Evolutionary conservation across 2,797 vertebrate genomes (phyloP).

Genomic region (Syndactyla subalaris): DNA sequence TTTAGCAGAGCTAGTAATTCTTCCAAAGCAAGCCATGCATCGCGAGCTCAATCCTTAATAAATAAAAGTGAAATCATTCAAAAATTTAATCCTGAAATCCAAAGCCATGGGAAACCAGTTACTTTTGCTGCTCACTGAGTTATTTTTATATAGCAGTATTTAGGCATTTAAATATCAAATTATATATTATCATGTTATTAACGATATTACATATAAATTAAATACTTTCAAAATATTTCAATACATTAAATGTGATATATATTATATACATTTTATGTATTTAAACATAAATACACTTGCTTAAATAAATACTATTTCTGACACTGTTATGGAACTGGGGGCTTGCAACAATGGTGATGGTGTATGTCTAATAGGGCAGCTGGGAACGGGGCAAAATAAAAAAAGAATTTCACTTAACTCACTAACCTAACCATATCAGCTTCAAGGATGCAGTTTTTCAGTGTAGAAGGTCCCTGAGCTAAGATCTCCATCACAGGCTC

Average conservation of each 20-base stretch:
- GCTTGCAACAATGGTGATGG: not conserved
- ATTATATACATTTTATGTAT: not conserved
- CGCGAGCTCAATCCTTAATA: not conserved
- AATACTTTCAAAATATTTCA: not conserved
- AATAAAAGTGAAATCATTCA: not conserved
- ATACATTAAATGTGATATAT: not conserved
- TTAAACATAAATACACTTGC: not conserved
- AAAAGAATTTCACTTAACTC: not conserved
- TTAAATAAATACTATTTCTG: not conserved
- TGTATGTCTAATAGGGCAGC: not conserved
- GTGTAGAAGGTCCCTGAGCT: not conserved
- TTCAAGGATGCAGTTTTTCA: not conserved
- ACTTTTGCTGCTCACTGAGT: not conserved
- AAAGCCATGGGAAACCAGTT: not conserved
- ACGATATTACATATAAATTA: not conserved
- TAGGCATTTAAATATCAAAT: not conserved
- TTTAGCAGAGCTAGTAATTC: not conserved
- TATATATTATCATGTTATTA: not conserved
- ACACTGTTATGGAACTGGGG: not conserved
- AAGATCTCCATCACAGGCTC: not conserved
- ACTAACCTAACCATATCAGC: accelerated
- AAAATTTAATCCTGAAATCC: not conserved
- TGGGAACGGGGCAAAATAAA: not conserved
- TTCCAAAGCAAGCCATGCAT: not conserved
- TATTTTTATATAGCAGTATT: not conserved